These are phyloP conservation scores for Hassar affinis DNA, from an alignment of 2,113 vertebrate genomes.

Conservation along the genomic window DNA sequence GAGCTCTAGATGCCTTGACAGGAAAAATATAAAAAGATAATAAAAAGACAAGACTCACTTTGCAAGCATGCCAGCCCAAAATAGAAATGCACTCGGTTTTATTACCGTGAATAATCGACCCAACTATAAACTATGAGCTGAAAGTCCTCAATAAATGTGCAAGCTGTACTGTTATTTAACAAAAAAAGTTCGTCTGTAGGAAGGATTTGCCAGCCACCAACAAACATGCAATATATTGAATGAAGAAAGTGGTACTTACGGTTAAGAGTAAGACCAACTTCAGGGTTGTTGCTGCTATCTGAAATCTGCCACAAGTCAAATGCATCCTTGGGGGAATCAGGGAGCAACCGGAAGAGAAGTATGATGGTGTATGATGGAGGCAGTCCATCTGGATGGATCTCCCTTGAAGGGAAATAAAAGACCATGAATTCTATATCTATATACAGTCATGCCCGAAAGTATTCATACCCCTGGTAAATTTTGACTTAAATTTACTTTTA, in stretches of 20 bases:
- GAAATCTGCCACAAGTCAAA: constrained; percentile 98
- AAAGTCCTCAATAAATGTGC: background rate
- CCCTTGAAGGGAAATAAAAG: constrained; percentile 71
- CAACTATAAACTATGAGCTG: constrained; percentile 21
- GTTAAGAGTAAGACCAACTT: constrained; percentile 90
- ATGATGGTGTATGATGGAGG: constrained; percentile 91
- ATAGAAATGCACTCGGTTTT: constrained; percentile 23
- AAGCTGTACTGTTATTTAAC: constrained; percentile 12
- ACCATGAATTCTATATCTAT: background rate
- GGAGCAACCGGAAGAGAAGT: constrained; percentile 89
- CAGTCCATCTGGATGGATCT: constrained; percentile 92
- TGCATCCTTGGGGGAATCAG: constrained; percentile 83
- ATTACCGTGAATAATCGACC: constrained; percentile 41
- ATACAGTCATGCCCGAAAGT: too few relatives aligned
- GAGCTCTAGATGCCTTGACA: constrained; percentile 42
- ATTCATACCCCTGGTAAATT: too few relatives aligned
- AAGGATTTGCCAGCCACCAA: constrained; percentile 20
- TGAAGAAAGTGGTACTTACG: constrained; percentile 75
- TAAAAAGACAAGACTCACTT: background rate
- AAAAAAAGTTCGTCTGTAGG: constrained; percentile 7
- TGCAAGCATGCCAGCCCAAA: background rate
- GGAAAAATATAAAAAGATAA: constrained; percentile 31
- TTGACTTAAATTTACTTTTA: too few relatives aligned
- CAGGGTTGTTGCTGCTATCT: constrained; percentile 90
- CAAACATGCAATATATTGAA: constrained; percentile 15